Percentiles rank a stretch among this genome's conserved stretches.
These are phyloP conservation scores for Plecturocebus donacophilus DNA, from an alignment of 2,113 vertebrate species.

Conservation along the genomic window DNA sequence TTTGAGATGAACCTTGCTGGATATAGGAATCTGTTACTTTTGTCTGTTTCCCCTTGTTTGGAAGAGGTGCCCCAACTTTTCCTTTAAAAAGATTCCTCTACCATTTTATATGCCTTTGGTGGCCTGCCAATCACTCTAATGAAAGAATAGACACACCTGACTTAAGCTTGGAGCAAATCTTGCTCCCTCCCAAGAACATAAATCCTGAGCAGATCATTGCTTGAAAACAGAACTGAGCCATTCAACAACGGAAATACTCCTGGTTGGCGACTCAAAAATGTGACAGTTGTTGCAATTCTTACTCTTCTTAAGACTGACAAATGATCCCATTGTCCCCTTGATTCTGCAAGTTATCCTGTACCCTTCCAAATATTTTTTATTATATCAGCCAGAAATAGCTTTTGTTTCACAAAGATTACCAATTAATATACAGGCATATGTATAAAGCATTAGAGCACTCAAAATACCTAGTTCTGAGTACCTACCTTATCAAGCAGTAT, in stretches of 20 bases:
- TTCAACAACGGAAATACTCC: neutral
- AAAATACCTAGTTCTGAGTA: neutral
- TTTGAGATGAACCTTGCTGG: neutral
- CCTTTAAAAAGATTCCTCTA: neutral
- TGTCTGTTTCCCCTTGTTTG: neutral
- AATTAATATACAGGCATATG: neutral
- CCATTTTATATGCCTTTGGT: neutral
- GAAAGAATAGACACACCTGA: neutral
- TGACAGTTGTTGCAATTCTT: neutral
- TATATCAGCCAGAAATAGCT: neutral
- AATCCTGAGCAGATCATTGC: neutral
- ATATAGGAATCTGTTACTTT: neutral
- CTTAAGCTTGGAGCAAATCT: slow-evolving; percentile 11
- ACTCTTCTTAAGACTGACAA: neutral
- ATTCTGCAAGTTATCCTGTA: neutral
- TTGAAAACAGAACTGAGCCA: neutral
- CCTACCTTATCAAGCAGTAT: neutral
- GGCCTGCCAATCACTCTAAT: neutral
- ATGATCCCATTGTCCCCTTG: neutral
- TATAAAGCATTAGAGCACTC: neutral
- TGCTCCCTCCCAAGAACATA: neutral
- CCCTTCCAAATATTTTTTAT: neutral
- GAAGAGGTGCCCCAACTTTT: neutral
- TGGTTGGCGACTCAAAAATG: neutral
- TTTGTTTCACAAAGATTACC: neutral